Conservation (phyloP, 2,888 invertebrate species). For the Drosophila austrosaltans region DNA sequence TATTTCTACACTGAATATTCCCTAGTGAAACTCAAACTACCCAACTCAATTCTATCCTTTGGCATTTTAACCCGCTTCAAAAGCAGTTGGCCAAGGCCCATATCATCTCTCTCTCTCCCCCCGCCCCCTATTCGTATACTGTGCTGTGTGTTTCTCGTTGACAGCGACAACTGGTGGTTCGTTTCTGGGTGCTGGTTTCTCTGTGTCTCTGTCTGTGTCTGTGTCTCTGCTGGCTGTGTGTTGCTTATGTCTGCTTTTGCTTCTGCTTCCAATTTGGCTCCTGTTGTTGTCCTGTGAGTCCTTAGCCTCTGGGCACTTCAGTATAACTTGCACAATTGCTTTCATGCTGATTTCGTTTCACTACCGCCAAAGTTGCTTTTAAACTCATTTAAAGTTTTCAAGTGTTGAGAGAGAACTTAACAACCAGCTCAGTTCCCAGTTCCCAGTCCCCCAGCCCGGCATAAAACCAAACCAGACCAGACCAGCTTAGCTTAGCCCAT, state of each 20-base stretch:
- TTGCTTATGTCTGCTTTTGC: slow-evolving; percentile 6
- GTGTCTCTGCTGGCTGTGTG: slow-evolving; percentile 13
- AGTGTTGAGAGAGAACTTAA: slow-evolving; percentile 33
- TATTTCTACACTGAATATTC: slow-evolving; percentile 11
- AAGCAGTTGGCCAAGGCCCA: slow-evolving; percentile 38
- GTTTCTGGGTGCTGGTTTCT: slow-evolving; percentile 13
- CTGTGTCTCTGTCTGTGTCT: slow-evolving; percentile 15
- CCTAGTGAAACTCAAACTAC: slow-evolving; percentile 24
- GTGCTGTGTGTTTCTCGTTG: slow-evolving; percentile 26
- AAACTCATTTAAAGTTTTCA: slow-evolving; percentile 45
- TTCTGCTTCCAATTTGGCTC: slow-evolving; percentile 15
- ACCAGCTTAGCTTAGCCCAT: slow-evolving; percentile 31
- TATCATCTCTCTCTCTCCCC: not conserved
- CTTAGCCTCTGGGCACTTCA: slow-evolving; percentile 47
- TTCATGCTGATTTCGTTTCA: slow-evolving; percentile 67
- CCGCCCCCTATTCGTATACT: slow-evolving; percentile 5
- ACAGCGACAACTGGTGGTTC: slow-evolving; percentile 40
- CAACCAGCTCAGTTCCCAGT: not conserved
- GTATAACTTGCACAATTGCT: slow-evolving; percentile 63
- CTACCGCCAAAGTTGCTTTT: slow-evolving; percentile 27
- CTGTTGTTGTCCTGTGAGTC: slow-evolving; percentile 37
- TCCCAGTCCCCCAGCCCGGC: too few species aligned
- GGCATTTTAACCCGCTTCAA: slow-evolving; percentile 51
- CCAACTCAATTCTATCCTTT: slow-evolving; percentile 18
- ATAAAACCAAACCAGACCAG: not conserved